These are phyloP conservation scores for Campoplex capitator DNA, from an alignment of 2,888 invertebrate genomes.

Conservation along the genomic window DNA sequence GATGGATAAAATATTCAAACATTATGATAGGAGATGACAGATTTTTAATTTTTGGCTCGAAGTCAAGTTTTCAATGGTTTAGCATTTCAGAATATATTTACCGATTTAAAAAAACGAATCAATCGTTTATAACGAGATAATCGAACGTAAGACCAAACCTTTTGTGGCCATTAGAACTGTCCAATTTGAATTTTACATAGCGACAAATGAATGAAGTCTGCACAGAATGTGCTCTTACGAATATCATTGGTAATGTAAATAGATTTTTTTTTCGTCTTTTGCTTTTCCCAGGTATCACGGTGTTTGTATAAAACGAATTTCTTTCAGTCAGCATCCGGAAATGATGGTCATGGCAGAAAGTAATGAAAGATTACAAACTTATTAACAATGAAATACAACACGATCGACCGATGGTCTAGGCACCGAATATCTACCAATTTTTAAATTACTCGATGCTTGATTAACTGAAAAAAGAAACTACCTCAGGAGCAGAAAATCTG, in stretches of 20 bases:
- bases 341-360: not conserved
- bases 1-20: not conserved
- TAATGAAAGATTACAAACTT: not conserved
- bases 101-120: too few species aligned
- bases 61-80: not conserved
- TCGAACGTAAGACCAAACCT: too few species aligned
- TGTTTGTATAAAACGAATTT: too few species aligned
- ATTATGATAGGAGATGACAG: not conserved
- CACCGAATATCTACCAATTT: not conserved
- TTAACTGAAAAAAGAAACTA: not conserved
- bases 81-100: not conserved
- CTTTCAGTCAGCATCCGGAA: not conserved
- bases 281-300: not conserved
- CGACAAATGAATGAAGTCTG: not conserved
- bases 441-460: not conserved
- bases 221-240: not conserved
- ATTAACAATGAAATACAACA: not conserved
- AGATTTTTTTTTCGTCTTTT: not conserved
- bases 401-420: not conserved
- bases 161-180: not conserved
- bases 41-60: not conserved
- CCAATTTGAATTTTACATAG: not conserved
- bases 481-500: not conserved
- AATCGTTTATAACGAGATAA: too few species aligned
- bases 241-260: not conserved